Base-by-base conservation (phyloP, 2,797 vertebrate species). In the Cyprinella venusta region DNA sequence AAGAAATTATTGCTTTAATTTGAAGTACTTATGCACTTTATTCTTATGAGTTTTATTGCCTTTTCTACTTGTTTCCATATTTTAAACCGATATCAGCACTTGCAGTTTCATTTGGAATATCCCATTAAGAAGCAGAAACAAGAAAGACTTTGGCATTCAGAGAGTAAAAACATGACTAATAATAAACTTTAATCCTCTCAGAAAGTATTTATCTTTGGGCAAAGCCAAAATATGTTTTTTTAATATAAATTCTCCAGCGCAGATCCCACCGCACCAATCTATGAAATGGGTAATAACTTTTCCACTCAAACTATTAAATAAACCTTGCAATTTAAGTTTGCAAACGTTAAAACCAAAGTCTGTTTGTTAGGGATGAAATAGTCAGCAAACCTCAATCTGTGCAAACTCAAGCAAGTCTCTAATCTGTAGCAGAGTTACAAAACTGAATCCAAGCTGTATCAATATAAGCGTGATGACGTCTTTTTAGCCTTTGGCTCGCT, bases 151-250 rank as follows among this genome's bases (percentile, higher is more conserved):
- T 63, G 61, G 30, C 76, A 67, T 79, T 79, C 5, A 15, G 26
- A 40, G 5, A 26, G 65, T 69, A 52, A 42, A 59, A 33, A 33
- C 18, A 59, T 33, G 24, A 30, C 38, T 59, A 56, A 45, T 38
- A 54, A 79, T 45, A 61, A 71, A 71, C 67, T 33, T 59, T 18
- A 24, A 61, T 80, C 54, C 52, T 80, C 79, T 30, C 18, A 71
- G 40, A 65, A 10, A 54, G 13, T 18, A 26, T 79, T 69, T 40
- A 26, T 30, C 6, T 45, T 42, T 69, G 36, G 24, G 6, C 16
- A 13, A 9, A 45, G 65, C 18, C 36, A 42, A 40, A 70, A 70
- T 26, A 26, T 10, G 6, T 56, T 69, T 52, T 8, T 33, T 30
- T 30, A 30, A 30, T 33, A 59, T 24, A 19, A 40, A 63, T 76